Evolutionary conservation across 2,797 vertebrate species (phyloP), one percentile per base, ranked within the genome.

Genomic region (Nasua narica): DNA sequence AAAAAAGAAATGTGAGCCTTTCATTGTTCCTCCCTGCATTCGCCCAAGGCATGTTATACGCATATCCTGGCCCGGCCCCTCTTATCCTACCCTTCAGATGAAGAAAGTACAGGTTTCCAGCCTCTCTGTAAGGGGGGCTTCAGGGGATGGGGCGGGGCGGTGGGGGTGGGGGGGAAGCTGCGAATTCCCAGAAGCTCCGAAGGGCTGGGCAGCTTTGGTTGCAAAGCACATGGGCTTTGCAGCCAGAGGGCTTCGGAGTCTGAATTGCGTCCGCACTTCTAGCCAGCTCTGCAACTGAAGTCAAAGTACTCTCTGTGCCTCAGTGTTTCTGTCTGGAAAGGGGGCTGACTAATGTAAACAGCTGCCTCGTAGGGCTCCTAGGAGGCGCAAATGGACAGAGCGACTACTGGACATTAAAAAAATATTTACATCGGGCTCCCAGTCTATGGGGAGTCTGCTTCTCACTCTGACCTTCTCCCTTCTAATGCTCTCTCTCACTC

Each of bases 1-100:
- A 32, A 40, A 40, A 96, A 83, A 43, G 15, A 82, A 37, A n/a
- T 69, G 19, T 18, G 89, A 86, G 37, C 13, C 13, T 87, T 77
- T n/a, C 10, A 27, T n/a, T 12, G 78, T 25, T 52, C 56, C 67
- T 78, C 18, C 29, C 10, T 4, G 52, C 15, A 4, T 48, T 67
- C 54, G 37, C 11, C 4, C 11, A 58, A 58, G 52, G 21, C 7
- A 1, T 14, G 32, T 32, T 32, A 0, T n/a, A 4, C 7, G 25
- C 8, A 10, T 1, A 25, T 3, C 12, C 60, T 48, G 32, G n/a
- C n/a, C 93, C 5, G 3, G 7, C 37, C n/a, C 46, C 62, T 6
- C 27, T 48, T 12, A 32, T 15, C 78, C 35, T 40, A 0, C 10
- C 8, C 11, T 2, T 16, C 7, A 54, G 52, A 46, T 23, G 52